Base-by-base conservation (phyloP, 1,140 invertebrate genomes). In the Bacillus rossius region DNA sequence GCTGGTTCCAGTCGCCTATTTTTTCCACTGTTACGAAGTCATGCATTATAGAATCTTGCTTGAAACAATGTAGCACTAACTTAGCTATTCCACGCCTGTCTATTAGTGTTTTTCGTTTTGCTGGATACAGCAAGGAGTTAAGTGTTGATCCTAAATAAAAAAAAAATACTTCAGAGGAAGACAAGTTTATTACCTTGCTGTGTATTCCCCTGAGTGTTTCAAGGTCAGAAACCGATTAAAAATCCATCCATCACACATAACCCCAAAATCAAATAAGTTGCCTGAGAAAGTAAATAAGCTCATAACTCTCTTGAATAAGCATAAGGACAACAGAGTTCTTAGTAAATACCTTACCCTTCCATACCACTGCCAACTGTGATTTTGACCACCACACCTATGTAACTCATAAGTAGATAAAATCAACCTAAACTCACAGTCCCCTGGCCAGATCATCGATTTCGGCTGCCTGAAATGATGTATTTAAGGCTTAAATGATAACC, bases 401-500 rank as follows among this genome's bases (percentile, higher is more conserved):
- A 76, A 16, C 69, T 72, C 67, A 75, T 73, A 13, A 73, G 20
- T 8, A 70, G 42, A 63, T 75, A 67, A 59, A 71, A 73, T 49
- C 66, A 66, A 26, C 68, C 65, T 29, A 69, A 55, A 42, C 64
- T 59, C 4, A 51, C 22, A 53, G 67, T 54, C 4, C 45, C 23
- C 61, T 62, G 34, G 20, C 45, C 23, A 67, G 43, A 7, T 43
- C 40, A 20, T 17, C 23, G 55, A 38, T n/a, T 47, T 51, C 26
- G 51, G 3, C 52, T 16, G 16, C 16, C 10, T 34, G 16, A 20
- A 40, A 43, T 62, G 73, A 62, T 29, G 76, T 75, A 68, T 75
- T 70, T 50, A 68, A 67, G 41, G 74, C 73, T 73, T 77, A 77
- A 10, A 62, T 60, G 64, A 73, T 77, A 8, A 67, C 42, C 7